These are phyloP conservation scores for Serranus cabrilla DNA, from an alignment of 2,797 vertebrate species.

Conservation along the genomic window DNA sequence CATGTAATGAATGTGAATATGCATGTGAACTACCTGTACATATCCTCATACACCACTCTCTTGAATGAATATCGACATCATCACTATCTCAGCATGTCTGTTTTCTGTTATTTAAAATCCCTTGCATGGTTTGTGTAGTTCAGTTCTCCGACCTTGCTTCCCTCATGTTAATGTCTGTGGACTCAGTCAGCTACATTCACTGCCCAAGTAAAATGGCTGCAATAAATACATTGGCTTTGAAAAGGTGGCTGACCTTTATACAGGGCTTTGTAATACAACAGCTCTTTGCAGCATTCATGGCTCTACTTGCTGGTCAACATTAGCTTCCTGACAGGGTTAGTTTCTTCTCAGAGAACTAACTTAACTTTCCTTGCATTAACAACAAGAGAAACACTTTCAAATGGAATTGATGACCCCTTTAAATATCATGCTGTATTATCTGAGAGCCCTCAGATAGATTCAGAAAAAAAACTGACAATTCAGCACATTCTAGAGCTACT, in stretches of 20 bases:
- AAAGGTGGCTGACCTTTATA: conserved; percentile 62
- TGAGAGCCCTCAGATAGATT: conserved; percentile 75
- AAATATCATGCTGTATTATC: conserved; percentile 69
- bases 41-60: conserved; percentile 42
- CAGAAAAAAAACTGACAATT: conserved; percentile 64
- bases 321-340: conserved; percentile 48
- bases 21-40: conserved; percentile 58
- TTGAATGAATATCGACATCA: conserved; percentile 60
- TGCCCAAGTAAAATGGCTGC: conserved; percentile 75
- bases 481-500: conserved; percentile 83
- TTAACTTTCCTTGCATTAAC: conserved; percentile 35
- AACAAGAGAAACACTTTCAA: conserved; percentile 59
- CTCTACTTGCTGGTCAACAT: conserved; percentile 65
- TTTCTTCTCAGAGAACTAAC: conserved; percentile 47
- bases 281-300: conserved; percentile 69
- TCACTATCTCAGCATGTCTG: conserved; percentile 62
- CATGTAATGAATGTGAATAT: conserved; percentile 51
- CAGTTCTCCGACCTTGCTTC: conserved; percentile 79
- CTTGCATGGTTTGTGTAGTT: conserved; percentile 77
- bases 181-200: conserved; percentile 85
- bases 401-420: conserved; percentile 62
- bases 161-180: conserved; percentile 76
- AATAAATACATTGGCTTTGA: conserved; percentile 83
- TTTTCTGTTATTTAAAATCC: conserved; percentile 47
- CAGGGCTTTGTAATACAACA: conserved; percentile 61